Conservation (phyloP, 2,888 invertebrate species). For the Xanthorhoe spadicearia region DNA sequence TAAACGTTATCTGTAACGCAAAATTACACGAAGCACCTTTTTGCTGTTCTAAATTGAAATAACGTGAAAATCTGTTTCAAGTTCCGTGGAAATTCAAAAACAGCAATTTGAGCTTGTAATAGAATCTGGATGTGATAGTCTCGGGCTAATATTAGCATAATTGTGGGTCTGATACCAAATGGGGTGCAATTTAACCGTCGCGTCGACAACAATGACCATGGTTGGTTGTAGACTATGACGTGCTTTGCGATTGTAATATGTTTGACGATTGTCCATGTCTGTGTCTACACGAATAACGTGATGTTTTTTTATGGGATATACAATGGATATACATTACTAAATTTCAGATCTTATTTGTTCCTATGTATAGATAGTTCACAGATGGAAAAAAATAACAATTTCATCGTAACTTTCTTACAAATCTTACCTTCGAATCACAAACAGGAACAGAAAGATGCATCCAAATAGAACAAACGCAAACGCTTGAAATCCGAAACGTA, state of each 20-base stretch:
- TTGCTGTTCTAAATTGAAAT: constrained; percentile 23
- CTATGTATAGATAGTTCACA: no score
- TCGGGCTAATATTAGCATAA: constrained; percentile 37
- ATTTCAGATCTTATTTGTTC: no score
- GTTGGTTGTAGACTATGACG: not conserved
- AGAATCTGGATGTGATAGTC: constrained; percentile 29
- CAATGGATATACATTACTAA: no score
- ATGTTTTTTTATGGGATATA: no score
- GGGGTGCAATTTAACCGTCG: constrained; percentile 18
- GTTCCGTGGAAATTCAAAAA: constrained; percentile 34
- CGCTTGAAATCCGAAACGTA: constrained; percentile 32
- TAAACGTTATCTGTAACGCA: constrained; percentile 8
- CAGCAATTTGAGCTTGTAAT: constrained; percentile 41
- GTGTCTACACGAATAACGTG: no score
- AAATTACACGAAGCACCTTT: constrained; percentile 11
- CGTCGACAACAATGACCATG: constrained; percentile 14
- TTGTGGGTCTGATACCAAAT: constrained; percentile 30
- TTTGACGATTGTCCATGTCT: not conserved
- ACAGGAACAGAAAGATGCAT: not conserved
- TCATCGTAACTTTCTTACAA: not conserved
- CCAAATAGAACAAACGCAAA: constrained; percentile 38
- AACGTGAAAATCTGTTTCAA: constrained; percentile 31
- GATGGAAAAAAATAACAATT: no score
- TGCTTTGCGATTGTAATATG: not conserved
- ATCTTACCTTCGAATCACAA: not conserved